Percentiles rank a stretch among this genome's conserved stretches.
phyloP scores from a whole-genome alignment of 2,113 vertebrate genomes.

The Panthera leo region DNA sequence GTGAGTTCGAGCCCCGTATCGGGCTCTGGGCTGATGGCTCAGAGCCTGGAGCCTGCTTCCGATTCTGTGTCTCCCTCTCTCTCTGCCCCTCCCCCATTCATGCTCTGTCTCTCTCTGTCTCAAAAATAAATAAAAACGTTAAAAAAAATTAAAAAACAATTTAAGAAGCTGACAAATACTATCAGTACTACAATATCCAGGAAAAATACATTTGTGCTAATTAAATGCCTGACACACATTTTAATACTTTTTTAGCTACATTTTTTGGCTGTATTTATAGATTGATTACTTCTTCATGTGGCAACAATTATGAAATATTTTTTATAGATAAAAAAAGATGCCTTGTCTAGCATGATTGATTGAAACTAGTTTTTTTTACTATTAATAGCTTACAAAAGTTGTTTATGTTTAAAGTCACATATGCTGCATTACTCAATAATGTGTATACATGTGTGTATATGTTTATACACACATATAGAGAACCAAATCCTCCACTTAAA shows the following conservation, averaged over 20 bases:
- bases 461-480: neutral
- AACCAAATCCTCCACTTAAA: conserved; percentile 3
- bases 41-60: no score
- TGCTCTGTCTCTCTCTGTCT: no score
- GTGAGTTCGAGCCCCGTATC: no score
- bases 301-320: neutral
- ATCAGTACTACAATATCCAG: neutral
- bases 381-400: neutral
- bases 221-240: neutral
- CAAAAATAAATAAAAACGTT: no score
- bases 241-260: neutral
- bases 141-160: neutral
- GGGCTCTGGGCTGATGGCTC: no score
- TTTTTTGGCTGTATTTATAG: neutral
- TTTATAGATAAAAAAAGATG: neutral
- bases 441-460: neutral
- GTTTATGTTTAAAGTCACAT: neutral
- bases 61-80: no score
- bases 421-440: neutral
- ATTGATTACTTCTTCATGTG: neutral
- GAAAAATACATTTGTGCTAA: neutral
- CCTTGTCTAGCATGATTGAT: neutral
- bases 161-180: neutral
- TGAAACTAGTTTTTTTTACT: neutral
- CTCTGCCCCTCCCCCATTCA: no score